These are phyloP conservation scores for Paramisgurnus dabryanus DNA, from an alignment of 2,113 vertebrate species.

Conservation along the genomic window DNA sequence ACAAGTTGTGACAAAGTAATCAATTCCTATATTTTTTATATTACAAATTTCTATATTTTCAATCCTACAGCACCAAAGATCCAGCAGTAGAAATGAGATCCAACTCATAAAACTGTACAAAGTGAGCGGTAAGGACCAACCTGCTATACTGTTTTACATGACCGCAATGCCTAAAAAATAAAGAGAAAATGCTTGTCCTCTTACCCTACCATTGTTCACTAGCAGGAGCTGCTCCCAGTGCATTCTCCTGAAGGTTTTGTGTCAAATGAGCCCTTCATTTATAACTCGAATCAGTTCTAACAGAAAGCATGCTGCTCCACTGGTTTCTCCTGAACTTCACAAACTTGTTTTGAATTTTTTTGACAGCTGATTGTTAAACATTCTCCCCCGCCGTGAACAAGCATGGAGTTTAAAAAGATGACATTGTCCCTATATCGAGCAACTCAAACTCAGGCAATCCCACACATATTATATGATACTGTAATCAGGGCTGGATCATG, in stretches of 20 bases:
- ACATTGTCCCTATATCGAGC: slow-evolving; percentile 60
- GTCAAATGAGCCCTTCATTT: not conserved
- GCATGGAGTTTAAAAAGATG: slow-evolving; percentile 45
- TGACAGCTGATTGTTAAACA: slow-evolving; percentile 64
- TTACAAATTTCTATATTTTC: too few species aligned
- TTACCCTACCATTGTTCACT: slow-evolving; percentile 73
- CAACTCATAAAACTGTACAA: too few species aligned
- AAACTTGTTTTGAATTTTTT: slow-evolving; percentile 66
- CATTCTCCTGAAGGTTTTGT: slow-evolving; percentile 64
- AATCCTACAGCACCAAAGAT: too few species aligned
- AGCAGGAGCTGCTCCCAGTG: slow-evolving; percentile 76
- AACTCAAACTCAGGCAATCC: too few species aligned
- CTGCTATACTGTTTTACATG: too few species aligned
- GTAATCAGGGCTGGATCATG: too few species aligned
- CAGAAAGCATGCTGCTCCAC: not conserved
- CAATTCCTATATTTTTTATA: too few species aligned
- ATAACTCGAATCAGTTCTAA: not conserved
- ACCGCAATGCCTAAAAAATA: not conserved
- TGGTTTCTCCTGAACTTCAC: not conserved
- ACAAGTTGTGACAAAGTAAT: too few species aligned
- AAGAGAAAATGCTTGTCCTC: slow-evolving; percentile 21
- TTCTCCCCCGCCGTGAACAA: not conserved
- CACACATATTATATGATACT: too few species aligned
- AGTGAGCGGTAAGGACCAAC: too few species aligned
- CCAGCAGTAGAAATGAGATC: too few species aligned